These are phyloP conservation scores for Phycodurus eques DNA, from an alignment of 2,113 vertebrate genomes.

Conservation along the genomic window DNA sequence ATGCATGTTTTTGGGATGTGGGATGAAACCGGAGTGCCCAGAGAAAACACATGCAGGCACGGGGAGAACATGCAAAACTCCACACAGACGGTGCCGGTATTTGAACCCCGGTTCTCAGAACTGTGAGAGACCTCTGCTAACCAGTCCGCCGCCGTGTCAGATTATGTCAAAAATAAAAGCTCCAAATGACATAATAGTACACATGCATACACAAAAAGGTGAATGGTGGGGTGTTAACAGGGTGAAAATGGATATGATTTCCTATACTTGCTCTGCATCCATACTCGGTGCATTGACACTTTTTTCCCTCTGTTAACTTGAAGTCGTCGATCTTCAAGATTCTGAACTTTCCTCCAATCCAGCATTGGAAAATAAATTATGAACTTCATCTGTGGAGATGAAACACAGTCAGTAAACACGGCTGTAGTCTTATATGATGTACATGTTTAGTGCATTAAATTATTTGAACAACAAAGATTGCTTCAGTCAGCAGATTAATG, in stretches of 20 bases:
- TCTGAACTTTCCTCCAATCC: constrained; percentile 88
- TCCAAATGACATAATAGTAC: background rate
- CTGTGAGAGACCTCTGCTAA: no score
- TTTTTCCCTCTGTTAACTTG: constrained; percentile 91
- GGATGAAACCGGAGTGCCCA: no score
- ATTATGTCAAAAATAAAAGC: background rate
- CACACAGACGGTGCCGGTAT: no score
- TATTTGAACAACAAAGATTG: background rate
- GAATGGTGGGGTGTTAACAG: constrained; percentile 14
- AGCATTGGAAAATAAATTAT: constrained; percentile 79
- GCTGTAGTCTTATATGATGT: background rate
- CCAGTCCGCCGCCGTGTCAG: no score
- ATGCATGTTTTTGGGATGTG: no score
- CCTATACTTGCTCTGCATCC: constrained; percentile 91
- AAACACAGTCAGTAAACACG: constrained; percentile 12
- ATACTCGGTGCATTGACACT: constrained; percentile 87
- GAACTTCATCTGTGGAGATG: constrained; percentile 78
- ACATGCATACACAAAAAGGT: background rate
- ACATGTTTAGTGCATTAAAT: background rate
- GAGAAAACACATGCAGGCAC: no score
- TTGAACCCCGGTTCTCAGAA: no score
- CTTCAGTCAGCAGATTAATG: background rate
- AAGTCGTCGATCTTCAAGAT: constrained; percentile 85
- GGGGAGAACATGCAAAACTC: background rate
- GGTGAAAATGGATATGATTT: constrained; percentile 75